These are phyloP conservation scores for Suncus etruscus DNA, from an alignment of 2,113 vertebrate species.

Conservation along the genomic window DNA sequence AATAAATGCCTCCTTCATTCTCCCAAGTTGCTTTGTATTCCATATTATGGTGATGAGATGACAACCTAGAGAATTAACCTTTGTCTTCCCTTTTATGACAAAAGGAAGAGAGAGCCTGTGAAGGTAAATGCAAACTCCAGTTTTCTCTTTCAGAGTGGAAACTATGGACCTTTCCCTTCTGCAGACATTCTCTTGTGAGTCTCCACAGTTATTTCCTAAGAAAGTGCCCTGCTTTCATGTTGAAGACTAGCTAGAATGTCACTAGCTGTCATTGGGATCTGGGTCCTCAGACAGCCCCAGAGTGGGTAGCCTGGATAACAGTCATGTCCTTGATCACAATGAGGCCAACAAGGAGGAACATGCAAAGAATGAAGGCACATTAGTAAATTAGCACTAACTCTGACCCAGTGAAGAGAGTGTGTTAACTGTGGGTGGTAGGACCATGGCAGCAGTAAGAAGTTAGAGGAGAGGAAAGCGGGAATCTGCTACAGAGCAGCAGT, in stretches of 20 bases:
- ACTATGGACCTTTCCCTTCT: background rate
- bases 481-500: too few relatives aligned
- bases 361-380: background rate
- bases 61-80: background rate
- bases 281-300: background rate
- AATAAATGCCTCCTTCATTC: background rate
- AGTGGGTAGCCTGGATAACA: background rate
- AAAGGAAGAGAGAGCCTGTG: slow-evolving; percentile 25
- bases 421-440: background rate
- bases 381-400: too few relatives aligned
- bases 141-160: slow-evolving; percentile 22
- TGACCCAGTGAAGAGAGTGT: too few relatives aligned
- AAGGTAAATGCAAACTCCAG: background rate
- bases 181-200: background rate
- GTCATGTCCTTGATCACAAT: background rate
- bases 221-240: slow-evolving; percentile 32
- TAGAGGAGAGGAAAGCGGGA: background rate
- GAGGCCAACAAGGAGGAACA: background rate
- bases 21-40: background rate
- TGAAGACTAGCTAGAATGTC: slow-evolving; percentile 13
- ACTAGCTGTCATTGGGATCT: background rate
- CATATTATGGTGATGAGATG: background rate
- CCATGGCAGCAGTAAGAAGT: background rate
- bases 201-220: slow-evolving; percentile 6
- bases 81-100: background rate